Conservation (phyloP, 2,113 vertebrate genomes). For the Zosterops pallidus region DNA sequence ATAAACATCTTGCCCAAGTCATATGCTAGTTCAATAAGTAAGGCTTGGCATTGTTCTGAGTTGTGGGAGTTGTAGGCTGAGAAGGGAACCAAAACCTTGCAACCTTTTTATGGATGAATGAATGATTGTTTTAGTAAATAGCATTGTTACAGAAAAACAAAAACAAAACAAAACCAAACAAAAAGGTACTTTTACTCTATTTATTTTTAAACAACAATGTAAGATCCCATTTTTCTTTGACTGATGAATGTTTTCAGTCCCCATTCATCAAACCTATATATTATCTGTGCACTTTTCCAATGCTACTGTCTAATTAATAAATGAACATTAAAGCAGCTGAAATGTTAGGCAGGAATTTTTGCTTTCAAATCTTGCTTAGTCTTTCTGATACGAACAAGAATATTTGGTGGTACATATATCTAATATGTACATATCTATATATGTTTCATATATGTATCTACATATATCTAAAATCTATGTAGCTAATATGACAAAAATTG, state of each 20-base stretch:
- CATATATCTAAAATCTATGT: neutral
- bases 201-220: neutral
- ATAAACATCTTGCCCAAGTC: neutral
- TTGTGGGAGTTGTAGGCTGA: neutral
- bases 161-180: neutral
- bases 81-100: neutral
- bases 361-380: neutral
- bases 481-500: neutral
- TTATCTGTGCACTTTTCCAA: neutral
- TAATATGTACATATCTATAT: too few species aligned
- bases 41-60: neutral
- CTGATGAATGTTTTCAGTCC: neutral
- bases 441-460: too few species aligned
- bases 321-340: neutral
- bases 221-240: neutral
- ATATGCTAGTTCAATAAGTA: neutral
- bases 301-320: neutral
- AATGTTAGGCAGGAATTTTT: neutral
- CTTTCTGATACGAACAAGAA: neutral
- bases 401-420: neutral
- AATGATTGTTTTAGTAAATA: neutral
- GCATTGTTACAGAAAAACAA: neutral
- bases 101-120: neutral
- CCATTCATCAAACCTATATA: neutral
- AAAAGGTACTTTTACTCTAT: fast-evolving